Evolutionary conservation across 2,113 vertebrate species (phyloP).

Genomic region (Cathartes aura): DNA sequence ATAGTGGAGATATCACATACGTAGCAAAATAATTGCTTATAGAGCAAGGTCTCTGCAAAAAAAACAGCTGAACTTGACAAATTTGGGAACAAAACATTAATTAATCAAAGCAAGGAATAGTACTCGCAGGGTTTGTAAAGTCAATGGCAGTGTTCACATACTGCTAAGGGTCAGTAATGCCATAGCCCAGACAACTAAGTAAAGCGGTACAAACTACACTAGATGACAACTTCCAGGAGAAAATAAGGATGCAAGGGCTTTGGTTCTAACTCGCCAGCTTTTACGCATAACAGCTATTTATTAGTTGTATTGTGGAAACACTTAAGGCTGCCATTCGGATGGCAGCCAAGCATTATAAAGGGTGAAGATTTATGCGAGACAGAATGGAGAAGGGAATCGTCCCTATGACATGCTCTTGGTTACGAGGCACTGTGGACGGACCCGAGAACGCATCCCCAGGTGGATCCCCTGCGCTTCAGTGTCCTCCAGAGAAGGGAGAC

Average conservation of each 20-base stretch:
- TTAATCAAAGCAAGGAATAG: background rate
- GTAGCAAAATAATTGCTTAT: background rate
- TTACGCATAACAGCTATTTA: background rate
- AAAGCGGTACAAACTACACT: background rate
- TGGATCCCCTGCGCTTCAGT: background rate
- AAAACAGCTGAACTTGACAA: conserved; percentile 2
- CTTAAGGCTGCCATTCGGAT: fast-evolving
- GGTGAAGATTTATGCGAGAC: fast-evolving
- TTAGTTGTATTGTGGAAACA: background rate
- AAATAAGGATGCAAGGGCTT: background rate
- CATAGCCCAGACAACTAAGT: background rate
- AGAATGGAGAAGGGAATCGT: fast-evolving
- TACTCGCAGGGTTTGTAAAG: background rate
- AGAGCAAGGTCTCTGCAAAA: background rate
- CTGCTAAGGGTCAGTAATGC: background rate
- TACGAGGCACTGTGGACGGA: fast-evolving
- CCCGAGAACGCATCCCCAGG: background rate
- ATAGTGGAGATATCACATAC: background rate
- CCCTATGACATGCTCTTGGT: fast-evolving
- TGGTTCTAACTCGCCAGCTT: background rate
- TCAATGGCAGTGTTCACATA: background rate
- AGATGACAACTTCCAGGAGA: background rate
- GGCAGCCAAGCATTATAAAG: background rate
- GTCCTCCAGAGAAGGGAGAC: background rate
- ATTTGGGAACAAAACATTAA: conserved; percentile 25